Evolutionary conservation across 2,888 invertebrate genomes (phyloP).

Genomic region (Parnassius smintheus): DNA sequence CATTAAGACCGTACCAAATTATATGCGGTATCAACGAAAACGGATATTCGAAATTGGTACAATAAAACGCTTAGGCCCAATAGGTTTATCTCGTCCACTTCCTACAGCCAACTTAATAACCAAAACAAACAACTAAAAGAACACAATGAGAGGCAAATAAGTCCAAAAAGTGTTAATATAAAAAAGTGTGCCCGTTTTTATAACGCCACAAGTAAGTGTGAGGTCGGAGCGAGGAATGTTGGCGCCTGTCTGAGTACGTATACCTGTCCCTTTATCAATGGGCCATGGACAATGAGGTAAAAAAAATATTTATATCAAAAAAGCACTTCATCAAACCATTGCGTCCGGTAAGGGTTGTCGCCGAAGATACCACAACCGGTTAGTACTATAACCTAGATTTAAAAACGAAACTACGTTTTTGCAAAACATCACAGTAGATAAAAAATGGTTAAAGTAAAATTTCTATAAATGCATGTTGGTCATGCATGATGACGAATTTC

Average conservation of each 20-base stretch:
- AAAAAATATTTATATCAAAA: conserved; percentile 72
- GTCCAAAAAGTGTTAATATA: conserved; percentile 77
- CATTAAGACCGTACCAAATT: conserved; percentile 38
- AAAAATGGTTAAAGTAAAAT: neutral
- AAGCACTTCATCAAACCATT: conserved; percentile 77
- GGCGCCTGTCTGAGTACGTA: conserved; percentile 81
- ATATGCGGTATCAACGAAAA: conserved; percentile 52
- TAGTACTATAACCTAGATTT: neutral
- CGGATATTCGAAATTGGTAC: conserved; percentile 75
- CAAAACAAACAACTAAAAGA: conserved; percentile 76
- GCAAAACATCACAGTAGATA: neutral
- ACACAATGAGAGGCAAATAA: conserved; percentile 76
- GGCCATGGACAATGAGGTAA: conserved; percentile 71
- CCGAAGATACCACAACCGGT: conserved; percentile 34
- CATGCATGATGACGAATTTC: too few relatives aligned
- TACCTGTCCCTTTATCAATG: conserved; percentile 81
- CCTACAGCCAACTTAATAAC: conserved; percentile 76
- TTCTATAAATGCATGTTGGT: neutral
- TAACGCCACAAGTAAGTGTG: conserved; percentile 77
- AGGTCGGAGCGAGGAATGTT: conserved; percentile 80
- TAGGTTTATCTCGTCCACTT: conserved; percentile 77
- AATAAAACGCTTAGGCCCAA: conserved; percentile 79
- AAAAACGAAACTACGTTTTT: neutral
- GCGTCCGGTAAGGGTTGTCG: conserved; percentile 75
- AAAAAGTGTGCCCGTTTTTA: conserved; percentile 79